Base-by-base conservation (phyloP, 1,140 invertebrate species). In the Camponotus pennsylvanicus region DNA sequence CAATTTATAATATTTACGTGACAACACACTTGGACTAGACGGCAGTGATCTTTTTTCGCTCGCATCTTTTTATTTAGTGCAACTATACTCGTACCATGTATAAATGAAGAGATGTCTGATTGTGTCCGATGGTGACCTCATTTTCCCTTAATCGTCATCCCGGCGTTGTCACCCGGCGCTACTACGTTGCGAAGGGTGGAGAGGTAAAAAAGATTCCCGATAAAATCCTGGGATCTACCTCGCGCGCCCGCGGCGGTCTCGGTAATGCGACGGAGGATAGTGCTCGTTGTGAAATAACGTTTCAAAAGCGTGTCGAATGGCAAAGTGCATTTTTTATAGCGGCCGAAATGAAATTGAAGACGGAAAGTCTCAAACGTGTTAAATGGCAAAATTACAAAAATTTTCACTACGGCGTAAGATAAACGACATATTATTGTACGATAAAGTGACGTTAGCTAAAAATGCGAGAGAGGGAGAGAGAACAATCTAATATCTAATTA, bases 231-330 rank as follows among this genome's bases (percentile, higher is more conserved):
- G 79, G 69, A 83, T 83, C 79, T 75, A 61, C 55, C 63, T 55
- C 79, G 69, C 79, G 57, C 79, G 67, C 79, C 79, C 69, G 79
- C 79, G 79, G 79, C 79, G 52, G 69, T 83, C 79, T 83, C 79
- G 69, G 79, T 83, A 75, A 83, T 57, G 55, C 79, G 79, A 75
- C 79, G 69, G 55, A 83, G 69, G 69, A 75, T 83, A 83, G 69
- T 75, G 79, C 79, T 63, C 79, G 69, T 83, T 61, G 69, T 75
- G 79, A 83, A 83, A 83, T 75, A 83, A 83, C 69, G 79, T 83
- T 83, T 83, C 79, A 83, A 83, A 83, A 83, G 79, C 79, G 67
- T 83, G 79, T 80, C 78, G 78, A 64, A 75, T 75, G 69, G 79
- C 79, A 73, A 83, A 83, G 79, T 83, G 79, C 79, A 83, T 83